These are phyloP conservation scores for Botia kubotai DNA, from an alignment of 2,797 vertebrate species.

Conservation along the genomic window DNA sequence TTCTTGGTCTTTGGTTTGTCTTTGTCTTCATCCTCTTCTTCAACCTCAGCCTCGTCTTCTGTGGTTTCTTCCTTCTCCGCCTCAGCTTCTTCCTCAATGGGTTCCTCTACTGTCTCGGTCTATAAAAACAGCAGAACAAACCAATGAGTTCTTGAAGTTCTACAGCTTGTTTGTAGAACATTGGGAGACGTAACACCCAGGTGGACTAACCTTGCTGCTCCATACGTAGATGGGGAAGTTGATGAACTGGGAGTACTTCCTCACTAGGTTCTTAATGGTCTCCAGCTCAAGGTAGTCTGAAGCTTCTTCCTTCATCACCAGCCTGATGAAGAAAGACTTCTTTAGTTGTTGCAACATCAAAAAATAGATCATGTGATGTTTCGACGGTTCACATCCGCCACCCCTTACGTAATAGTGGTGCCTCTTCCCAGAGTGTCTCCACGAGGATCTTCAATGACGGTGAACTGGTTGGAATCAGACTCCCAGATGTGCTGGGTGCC, in stretches of 20 bases:
- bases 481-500: conserved; percentile 98
- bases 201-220: conserved; percentile 92
- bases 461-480: conserved; percentile 95
- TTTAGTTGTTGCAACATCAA: not conserved
- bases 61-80: conserved; percentile 90
- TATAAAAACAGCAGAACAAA: conserved; percentile 60
- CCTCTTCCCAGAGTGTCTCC: conserved; percentile 94
- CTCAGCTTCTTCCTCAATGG: conserved; percentile 89
- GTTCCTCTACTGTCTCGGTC: conserved; percentile 97
- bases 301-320: conserved; percentile 97
- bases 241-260: conserved; percentile 98
- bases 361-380: not conserved
- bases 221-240: conserved; percentile 99
- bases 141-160: not conserved
- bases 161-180: not conserved
- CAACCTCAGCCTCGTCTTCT: conserved; percentile 94
- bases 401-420: conserved; percentile 92
- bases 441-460: conserved; percentile 91
- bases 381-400: not conserved
- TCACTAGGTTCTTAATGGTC: conserved; percentile 96
- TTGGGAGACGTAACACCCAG: not conserved
- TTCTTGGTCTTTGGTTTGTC: conserved; percentile 97
- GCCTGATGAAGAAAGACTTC: conserved; percentile 69
- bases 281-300: conserved; percentile 97
- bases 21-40: conserved; percentile 90